A percentile compares a stretch with the other conserved stretches of the same genome.
Conservation (phyloP, 2,888 invertebrate genomes). For the Callosobruchus maculatus region DNA sequence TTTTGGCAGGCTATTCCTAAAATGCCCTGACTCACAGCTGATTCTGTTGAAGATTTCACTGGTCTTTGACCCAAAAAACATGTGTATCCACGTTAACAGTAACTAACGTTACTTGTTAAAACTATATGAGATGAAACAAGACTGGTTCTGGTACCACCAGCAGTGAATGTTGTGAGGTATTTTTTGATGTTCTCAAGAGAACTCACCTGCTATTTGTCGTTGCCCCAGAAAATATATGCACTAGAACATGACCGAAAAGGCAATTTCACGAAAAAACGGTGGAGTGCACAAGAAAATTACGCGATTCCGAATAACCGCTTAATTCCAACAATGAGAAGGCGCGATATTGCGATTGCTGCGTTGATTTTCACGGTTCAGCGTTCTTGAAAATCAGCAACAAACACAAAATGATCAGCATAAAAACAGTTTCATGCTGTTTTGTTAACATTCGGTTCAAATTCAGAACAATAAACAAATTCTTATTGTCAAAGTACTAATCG, state of each 20-base stretch:
- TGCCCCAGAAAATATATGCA: neutral
- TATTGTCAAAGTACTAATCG: conserved; percentile 42
- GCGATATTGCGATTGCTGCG: neutral
- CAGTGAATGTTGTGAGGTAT: neutral
- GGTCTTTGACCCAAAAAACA: neutral
- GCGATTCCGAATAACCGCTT: neutral
- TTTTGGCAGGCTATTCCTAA: neutral
- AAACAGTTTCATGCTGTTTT: conserved; percentile 9
- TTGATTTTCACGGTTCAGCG: neutral
- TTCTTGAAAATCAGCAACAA: neutral
- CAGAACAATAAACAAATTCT: conserved; percentile 40
- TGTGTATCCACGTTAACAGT: neutral
- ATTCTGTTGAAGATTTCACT: neutral
- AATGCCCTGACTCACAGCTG: neutral
- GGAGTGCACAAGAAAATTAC: neutral
- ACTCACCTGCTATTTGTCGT: neutral
- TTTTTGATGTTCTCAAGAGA: neutral
- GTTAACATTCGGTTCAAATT: conserved; percentile 23
- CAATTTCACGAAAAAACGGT: neutral
- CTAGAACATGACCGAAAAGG: neutral
- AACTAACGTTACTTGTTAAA: neutral
- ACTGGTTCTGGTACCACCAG: neutral
- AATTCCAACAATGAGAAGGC: neutral
- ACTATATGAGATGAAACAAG: no score
- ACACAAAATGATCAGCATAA: neutral